Base-by-base conservation (phyloP, 2,113 vertebrate genomes). In the Chlamydotis undulata region DNA sequence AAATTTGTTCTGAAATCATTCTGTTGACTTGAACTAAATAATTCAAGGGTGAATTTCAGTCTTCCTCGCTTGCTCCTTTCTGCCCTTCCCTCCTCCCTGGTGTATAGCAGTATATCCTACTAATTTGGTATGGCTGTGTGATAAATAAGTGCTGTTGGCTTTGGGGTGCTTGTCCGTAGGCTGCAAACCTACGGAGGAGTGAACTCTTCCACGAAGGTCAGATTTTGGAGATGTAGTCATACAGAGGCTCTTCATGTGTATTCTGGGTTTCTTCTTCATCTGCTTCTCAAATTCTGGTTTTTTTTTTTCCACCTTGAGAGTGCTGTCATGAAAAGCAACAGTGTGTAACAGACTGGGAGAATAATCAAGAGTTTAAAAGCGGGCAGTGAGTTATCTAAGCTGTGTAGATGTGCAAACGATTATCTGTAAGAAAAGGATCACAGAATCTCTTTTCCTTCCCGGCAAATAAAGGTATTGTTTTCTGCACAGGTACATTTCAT, bases 241-340 rank as follows among this genome's bases (percentile, higher is more conserved):
- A 16, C 13, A 59, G 52, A 74, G 22, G 22, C 31, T 83, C 22
- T 64, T 76, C 9, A 14, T 14, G 28, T 53, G 65, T 3, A 15
- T 49, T 61, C 33, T 45, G 50, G 17, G 23, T 55, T 87, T 74
- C 28, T 50, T 56, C 23, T 49, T 83, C 10, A 35, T 39, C 12
- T 47, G 0, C 8, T 67, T 89, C 41, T 16, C 3, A 49, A 49
- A 4, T 41, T 77, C 10, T 57, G 3, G 0, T 1, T 0, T 9
- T 26, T 0, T 9, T 26, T 49, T 63, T 87, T 70, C 7, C 10
- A 41, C 33, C 43, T 89, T 91, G 26, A 59, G 85, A 87, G 29
- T 64, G 52, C 39, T 77, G 35, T 60, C 12, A 25, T 21, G 37
- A 77, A 35, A 41, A 73, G 22, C 31, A 67, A 75, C 28, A 57